Conservation (phyloP, 2,888 invertebrate species). For the Shargacucullia verbasci region DNA sequence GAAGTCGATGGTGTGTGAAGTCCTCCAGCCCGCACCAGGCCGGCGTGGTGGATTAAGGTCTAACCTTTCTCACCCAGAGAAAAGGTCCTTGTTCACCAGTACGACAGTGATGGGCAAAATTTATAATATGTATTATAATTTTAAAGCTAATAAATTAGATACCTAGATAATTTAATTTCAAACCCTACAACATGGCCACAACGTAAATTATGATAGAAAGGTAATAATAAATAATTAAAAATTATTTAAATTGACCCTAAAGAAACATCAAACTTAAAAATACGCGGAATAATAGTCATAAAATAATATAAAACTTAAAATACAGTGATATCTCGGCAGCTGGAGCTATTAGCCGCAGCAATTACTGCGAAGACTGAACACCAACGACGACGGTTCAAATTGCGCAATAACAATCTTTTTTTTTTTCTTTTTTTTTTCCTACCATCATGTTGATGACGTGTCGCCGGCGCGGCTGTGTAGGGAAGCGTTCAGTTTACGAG, state of each 20-base stretch:
- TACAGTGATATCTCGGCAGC: slow-evolving; percentile 56
- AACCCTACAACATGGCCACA: too few relatives aligned
- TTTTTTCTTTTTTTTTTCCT: slow-evolving; percentile 49
- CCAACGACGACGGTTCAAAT: slow-evolving; percentile 59
- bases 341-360: slow-evolving; percentile 55
- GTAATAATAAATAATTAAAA: background rate
- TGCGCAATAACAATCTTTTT: slow-evolving; percentile 55
- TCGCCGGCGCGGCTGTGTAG: slow-evolving; percentile 26
- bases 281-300: slow-evolving; percentile 46
- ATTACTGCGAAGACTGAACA: slow-evolving; percentile 58
- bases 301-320: slow-evolving; percentile 55
- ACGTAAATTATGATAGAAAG: too few relatives aligned
- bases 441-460: slow-evolving; percentile 55
- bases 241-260: background rate
- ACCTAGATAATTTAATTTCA: too few relatives aligned
- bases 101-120: too few relatives aligned
- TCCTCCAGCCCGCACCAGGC: too few relatives aligned
- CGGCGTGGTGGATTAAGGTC: too few relatives aligned
- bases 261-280: slow-evolving; percentile 36
- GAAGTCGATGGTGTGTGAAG: too few relatives aligned
- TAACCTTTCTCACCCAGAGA: too few relatives aligned
- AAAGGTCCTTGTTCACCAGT: too few relatives aligned
- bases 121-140: too few relatives aligned
- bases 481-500: slow-evolving; percentile 39
- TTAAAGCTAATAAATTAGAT: too few relatives aligned